phyloP scores from a whole-genome alignment of 2,888 invertebrate genomes.

The Scrobipalpa atriplicella region DNA sequence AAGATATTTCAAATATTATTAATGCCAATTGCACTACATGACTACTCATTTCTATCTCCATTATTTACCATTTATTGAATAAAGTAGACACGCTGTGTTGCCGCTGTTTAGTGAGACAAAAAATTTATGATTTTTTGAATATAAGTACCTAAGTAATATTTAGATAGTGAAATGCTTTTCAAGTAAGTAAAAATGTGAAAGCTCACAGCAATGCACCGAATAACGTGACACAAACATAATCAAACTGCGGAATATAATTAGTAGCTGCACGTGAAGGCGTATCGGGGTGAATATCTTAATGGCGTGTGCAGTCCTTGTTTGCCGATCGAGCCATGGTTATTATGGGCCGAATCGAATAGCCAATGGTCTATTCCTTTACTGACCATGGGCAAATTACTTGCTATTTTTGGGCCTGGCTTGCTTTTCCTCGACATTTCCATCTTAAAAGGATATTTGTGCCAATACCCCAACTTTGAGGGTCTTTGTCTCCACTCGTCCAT shows the following conservation, averaged over 20 bases:
- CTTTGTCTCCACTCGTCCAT: too few relatives aligned
- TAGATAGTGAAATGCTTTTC: neutral
- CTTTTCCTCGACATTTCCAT: too few relatives aligned
- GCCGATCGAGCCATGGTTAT: constrained; percentile 57
- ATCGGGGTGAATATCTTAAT: constrained; percentile 69
- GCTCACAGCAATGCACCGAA: neutral
- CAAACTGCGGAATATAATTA: constrained; percentile 47
- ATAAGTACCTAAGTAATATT: too few relatives aligned
- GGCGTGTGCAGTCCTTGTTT: constrained; percentile 69
- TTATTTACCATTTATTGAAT: too few relatives aligned
- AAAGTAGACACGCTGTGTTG: too few relatives aligned
- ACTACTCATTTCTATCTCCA: too few relatives aligned
- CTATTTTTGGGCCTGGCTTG: too few relatives aligned
- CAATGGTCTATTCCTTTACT: constrained; percentile 30
- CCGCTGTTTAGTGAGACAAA: too few relatives aligned
- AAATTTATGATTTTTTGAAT: too few relatives aligned
- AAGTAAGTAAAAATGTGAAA: constrained; percentile 1
- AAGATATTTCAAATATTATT: too few relatives aligned
- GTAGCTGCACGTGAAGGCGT: constrained; percentile 57
- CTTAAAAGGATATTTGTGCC: neutral
- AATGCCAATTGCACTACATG: too few relatives aligned
- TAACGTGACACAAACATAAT: constrained; percentile 26
- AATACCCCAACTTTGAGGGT: neutral
- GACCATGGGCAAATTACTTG: too few relatives aligned
- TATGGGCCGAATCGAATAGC: constrained; percentile 49